Evolutionary conservation across 2,888 invertebrate genomes (phyloP), one percentile per base, ranked within the genome.

Genomic region (Nasonovia ribisnigri): DNA sequence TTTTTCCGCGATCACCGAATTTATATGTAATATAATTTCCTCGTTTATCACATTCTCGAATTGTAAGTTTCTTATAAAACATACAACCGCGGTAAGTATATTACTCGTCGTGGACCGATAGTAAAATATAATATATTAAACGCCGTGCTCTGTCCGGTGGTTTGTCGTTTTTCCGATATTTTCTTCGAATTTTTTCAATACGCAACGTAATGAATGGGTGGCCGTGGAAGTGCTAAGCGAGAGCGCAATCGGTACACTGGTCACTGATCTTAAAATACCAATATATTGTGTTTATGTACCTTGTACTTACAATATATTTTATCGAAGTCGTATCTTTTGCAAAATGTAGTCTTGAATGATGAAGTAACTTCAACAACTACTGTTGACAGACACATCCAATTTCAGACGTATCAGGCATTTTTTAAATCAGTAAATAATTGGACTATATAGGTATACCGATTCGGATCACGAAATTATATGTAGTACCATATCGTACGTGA

Each of bases 41-140:
- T 77, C 77, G 36, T 77, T 77, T 77, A 77, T 77, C 77, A 77
- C 77, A 20, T 77, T 77, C 36, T 77, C 77, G 36, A 8, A 36
- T 20, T 36, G 20, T 36, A 8, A 5, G 36, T 5, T 36, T 36
- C 77, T 77, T 77, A 77, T 36, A 77, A 36, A 0, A 36, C 36
- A 77, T 54, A 54, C 36, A 16, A 77, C 20, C 20, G 36, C 11
- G 6, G 77, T 77, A 77, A 36, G 77, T 77, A 20, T 36, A 77
- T 77, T 77, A 67, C 67, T 16, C 16, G 16, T n/a, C n/a, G 36
- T 8, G 8, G 77, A 2, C 8, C 36, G 20, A 77, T 77, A 36
- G 16, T 77, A 77, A 77, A 77, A 77, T 77, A 77, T 77, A 20
- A 77, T 77, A 20, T 77, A 77, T 77, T 77, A 77, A 77, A 77